Evolutionary conservation across 2,797 vertebrate species (phyloP), one percentile per base, ranked within the genome.

Genomic region (Mormyrus hasselquistii): DNA sequence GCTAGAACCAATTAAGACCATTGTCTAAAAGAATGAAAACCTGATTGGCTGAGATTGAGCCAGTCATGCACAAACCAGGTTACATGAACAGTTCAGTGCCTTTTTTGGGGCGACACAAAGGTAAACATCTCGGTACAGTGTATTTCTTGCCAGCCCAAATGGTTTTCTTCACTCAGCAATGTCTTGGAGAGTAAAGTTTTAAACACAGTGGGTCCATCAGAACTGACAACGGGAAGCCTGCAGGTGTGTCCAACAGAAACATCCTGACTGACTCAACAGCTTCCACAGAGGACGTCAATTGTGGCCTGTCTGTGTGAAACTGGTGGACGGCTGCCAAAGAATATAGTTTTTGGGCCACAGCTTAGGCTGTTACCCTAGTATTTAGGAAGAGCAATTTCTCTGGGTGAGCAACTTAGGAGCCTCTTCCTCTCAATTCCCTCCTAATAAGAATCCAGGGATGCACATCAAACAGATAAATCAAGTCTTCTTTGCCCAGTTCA

Each of bases 241-340:
- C 73, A 44, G 73, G 38, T 79, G 69, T 41, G 19, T 79, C 73
- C 73, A 79, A 79, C 38, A 79, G 73, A 79, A 79, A 79, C 73
- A 79, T 79, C 73, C 73, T 44, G 73, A 79, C 73, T 79, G 73
- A 44, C 38, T 79, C 16, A 79, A 79, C 73, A 79, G 73, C 73
- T 44, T 79, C 73, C 38, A 44, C 73, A 79, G 34, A 41, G 73
- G 73, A 79, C 73, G 38, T 44, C 73, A 44, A 44, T 79, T 16
- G 73, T 44, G 73, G 73, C 73, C 34, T 44, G 73, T 79, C 73
- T 79, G 73, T 44, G 73, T 79, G 73, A 79, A 79, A 44, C 73
- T 79, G 73, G 5, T 44, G 38, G 38, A 44, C 6, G 34, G 73
- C 19, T 79, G 73, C 34, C 73, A 79, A 79, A 79, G 73, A 79